Evolutionary conservation across 2,113 vertebrate species (phyloP).

Genomic region (Eublepharis macularius): DNA sequence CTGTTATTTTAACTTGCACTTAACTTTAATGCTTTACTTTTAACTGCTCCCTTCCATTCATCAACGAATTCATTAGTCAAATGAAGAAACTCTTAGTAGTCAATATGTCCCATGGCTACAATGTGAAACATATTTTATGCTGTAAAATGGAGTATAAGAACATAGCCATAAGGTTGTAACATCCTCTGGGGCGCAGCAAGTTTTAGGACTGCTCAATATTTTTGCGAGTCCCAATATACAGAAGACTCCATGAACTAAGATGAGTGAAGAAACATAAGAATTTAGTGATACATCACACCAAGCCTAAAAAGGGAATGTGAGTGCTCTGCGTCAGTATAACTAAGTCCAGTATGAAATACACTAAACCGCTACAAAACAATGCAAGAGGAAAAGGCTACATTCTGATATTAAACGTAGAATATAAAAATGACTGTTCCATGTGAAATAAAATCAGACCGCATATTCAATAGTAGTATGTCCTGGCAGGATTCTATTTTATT

Average conservation of each 20-base stretch:
- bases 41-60: conserved; percentile 22
- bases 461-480: background rate
- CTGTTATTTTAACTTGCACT: conserved; percentile 15
- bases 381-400: background rate
- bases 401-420: background rate
- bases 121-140: conserved; percentile 16
- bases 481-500: background rate
- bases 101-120: conserved; percentile 23
- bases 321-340: background rate
- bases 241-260: conserved; percentile 22
- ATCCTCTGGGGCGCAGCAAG: background rate
- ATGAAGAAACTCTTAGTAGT: conserved; percentile 2
- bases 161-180: conserved; percentile 4
- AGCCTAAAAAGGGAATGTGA: background rate
- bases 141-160: background rate
- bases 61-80: conserved; percentile 23
- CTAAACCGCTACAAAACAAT: background rate
- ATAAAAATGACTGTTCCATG: background rate
- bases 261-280: background rate
- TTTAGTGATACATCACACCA: background rate
- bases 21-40: conserved; percentile 21
- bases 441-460: background rate
- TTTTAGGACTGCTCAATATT: background rate
- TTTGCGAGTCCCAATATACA: background rate
- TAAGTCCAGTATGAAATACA: background rate